phyloP scores from a whole-genome alignment of 2,113 vertebrate genomes.

The Lota lota region DNA sequence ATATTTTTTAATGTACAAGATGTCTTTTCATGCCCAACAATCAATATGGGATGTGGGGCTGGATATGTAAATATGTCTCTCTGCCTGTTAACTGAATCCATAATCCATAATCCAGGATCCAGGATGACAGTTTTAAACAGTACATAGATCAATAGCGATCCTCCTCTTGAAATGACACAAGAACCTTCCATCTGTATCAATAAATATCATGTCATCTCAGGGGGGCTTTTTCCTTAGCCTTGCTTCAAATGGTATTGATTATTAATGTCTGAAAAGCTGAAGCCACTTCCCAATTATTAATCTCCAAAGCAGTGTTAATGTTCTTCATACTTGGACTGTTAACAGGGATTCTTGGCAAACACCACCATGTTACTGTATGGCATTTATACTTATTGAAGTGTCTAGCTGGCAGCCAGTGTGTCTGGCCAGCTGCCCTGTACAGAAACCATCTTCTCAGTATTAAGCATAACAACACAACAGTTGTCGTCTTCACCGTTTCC shows the following conservation, averaged over 20 bases:
- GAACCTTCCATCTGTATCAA: conserved; percentile 1
- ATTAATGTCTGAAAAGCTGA: too few species aligned
- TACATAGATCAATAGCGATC: conserved; percentile 16
- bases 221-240: conserved; percentile 16
- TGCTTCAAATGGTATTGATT: not conserved
- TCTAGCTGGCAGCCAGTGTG: too few species aligned
- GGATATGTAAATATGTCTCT: not conserved
- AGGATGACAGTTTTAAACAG: conserved; percentile 8
- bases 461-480: too few species aligned
- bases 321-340: too few species aligned
- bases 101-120: conserved; percentile 46
- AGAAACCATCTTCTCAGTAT: too few species aligned
- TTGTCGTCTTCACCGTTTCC: too few species aligned
- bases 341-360: too few species aligned
- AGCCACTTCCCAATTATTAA: too few species aligned
- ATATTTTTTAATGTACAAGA: conserved; percentile 35
- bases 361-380: too few species aligned
- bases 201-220: not conserved
- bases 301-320: too few species aligned
- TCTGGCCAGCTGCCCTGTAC: too few species aligned
- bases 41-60: conserved; percentile 11
- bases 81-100: conserved; percentile 12
- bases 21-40: conserved; percentile 17
- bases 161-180: not conserved
- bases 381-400: too few species aligned